Conservation (phyloP, 2,113 vertebrate species). For the Triplophysa rosa region DNA sequence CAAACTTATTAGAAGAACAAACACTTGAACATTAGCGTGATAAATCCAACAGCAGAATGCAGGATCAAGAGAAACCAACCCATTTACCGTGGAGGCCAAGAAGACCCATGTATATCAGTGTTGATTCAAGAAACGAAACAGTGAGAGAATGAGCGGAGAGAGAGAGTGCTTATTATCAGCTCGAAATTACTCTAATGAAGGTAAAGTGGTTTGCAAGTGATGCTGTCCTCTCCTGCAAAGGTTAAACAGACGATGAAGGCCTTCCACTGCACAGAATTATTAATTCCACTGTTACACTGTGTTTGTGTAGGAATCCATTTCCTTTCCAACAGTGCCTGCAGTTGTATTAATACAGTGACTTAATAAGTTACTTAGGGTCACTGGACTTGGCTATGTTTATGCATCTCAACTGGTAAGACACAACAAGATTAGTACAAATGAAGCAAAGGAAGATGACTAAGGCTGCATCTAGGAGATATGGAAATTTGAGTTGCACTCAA, state of each 20-base stretch:
- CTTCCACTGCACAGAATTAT: slow-evolving; percentile 26
- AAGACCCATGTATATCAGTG: background rate
- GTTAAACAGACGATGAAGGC: slow-evolving; percentile 26
- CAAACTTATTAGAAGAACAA: too few species aligned
- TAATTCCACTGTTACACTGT: slow-evolving; percentile 22
- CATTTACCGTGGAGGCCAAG: slow-evolving; percentile 1
- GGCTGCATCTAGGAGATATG: too few species aligned
- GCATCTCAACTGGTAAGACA: background rate
- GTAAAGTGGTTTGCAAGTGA: slow-evolving; percentile 31
- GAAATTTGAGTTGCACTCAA: too few species aligned
- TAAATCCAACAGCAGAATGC: too few species aligned
- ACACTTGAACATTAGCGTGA: too few species aligned
- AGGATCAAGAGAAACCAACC: too few species aligned
- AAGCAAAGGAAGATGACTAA: background rate
- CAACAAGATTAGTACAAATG: background rate
- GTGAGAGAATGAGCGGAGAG: background rate
- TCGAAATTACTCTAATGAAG: slow-evolving; percentile 13
- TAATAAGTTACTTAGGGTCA: background rate
- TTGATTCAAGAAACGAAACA: background rate
- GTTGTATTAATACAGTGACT: background rate
- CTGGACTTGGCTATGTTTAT: background rate
- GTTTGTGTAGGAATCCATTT: background rate
- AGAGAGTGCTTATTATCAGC: slow-evolving; percentile 17
- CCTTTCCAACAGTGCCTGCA: background rate
- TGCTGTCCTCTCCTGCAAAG: slow-evolving; percentile 27